These are phyloP conservation scores for Toxonevra muliebris DNA, from an alignment of 2,888 invertebrate species.

Conservation along the genomic window DNA sequence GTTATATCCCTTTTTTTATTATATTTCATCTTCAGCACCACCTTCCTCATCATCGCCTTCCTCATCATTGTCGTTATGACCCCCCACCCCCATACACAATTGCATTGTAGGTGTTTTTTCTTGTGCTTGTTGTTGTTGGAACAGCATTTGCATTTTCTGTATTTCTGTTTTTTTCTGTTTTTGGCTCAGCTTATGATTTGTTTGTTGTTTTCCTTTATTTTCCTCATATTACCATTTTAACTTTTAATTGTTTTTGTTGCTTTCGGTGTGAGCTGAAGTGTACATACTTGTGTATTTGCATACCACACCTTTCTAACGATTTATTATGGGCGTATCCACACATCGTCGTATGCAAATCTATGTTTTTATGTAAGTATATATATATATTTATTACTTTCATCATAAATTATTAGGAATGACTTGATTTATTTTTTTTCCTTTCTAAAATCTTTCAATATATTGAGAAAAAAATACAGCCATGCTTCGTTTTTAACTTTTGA, in stretches of 20 bases:
- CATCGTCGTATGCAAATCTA: slow-evolving; percentile 23
- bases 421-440: too few relatives aligned
- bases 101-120: slow-evolving; percentile 4
- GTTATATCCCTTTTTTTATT: not conserved
- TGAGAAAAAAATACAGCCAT: too few relatives aligned
- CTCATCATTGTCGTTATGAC: not conserved
- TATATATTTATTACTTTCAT: not conserved
- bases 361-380: slow-evolving; percentile 28
- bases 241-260: too few relatives aligned
- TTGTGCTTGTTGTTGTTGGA: slow-evolving; percentile 13
- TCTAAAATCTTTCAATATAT: too few relatives aligned
- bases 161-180: slow-evolving; percentile 6
- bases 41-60: not conserved
- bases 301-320: not conserved
- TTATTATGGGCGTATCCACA: slow-evolving; percentile 14
- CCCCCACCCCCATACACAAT: too few relatives aligned
- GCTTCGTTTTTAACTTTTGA: too few relatives aligned
- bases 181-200: too few relatives aligned
- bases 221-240: too few relatives aligned
- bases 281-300: not conserved
- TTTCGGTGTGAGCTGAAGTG: not conserved
- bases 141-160: slow-evolving; percentile 29
- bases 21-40: not conserved
- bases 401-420: too few relatives aligned
- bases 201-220: too few relatives aligned